phyloP scores from a whole-genome alignment of 1,140 invertebrate genomes.

The Habropoda laboriosa region DNA sequence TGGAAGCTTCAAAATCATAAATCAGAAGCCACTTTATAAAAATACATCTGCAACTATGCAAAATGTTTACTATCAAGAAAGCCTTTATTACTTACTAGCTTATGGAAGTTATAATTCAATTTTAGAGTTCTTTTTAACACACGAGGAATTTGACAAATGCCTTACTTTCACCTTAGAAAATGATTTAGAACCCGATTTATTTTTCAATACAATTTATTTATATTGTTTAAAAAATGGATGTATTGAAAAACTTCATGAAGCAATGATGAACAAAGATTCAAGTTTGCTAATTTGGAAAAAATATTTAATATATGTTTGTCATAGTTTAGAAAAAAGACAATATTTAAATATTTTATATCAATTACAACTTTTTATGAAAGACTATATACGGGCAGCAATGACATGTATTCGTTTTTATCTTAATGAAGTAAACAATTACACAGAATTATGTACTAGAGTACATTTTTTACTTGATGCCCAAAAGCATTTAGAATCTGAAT shows the following conservation, averaged over 20 bases:
- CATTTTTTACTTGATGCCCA: conserved; percentile 84
- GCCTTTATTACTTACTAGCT: conserved; percentile 87
- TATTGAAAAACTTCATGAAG: conserved; percentile 84
- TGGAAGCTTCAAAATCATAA: conserved; percentile 77
- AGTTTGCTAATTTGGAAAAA: conserved; percentile 86
- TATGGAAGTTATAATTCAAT: conserved; percentile 87
- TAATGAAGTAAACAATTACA: conserved; percentile 82
- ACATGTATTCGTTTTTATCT: conserved; percentile 88
- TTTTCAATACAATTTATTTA: conserved; percentile 87
- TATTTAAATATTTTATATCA: conserved; percentile 86
- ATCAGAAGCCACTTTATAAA: conserved; percentile 71
- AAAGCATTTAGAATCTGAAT: conserved; percentile 84
- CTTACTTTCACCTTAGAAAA: conserved; percentile 86
- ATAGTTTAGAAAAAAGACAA: conserved; percentile 85
- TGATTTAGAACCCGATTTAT: conserved; percentile 85
- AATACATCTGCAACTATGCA: conserved; percentile 20
- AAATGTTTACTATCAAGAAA: conserved; percentile 86
- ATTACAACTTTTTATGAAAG: conserved; percentile 86
- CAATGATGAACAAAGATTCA: conserved; percentile 84
- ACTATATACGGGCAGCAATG: conserved; percentile 87
- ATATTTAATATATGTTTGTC: conserved; percentile 86
- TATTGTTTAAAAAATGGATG: conserved; percentile 84
- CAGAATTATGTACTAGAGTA: conserved; percentile 81
- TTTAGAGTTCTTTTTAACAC: conserved; percentile 87
- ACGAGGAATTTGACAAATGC: conserved; percentile 84